Percentiles rank a stretch among this genome's conserved stretches.
Conservation (phyloP, 1,140 invertebrate genomes). For the Globodera rostochiensis region DNA sequence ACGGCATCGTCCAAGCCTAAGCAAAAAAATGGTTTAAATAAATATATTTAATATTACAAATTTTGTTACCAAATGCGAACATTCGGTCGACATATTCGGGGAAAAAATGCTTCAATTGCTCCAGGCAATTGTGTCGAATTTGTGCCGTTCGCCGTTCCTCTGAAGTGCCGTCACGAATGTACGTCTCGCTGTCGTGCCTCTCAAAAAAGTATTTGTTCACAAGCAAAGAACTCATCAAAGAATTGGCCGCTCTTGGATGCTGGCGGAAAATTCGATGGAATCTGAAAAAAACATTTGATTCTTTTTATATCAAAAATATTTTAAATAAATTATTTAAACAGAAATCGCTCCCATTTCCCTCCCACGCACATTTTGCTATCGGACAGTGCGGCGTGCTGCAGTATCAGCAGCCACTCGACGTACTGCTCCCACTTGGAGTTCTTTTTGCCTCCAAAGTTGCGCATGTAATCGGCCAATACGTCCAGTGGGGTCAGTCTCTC, state of each 20-base stretch:
- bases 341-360: not conserved
- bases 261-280: constrained; percentile 1
- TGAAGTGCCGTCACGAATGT: not conserved
- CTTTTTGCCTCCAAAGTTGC: not conserved
- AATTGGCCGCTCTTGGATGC: constrained; percentile 6
- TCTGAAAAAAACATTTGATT: not conserved
- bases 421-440: not conserved
- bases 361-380: not conserved
- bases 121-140: constrained; percentile 6
- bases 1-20: not conserved
- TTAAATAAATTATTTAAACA: no score
- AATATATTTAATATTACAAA: not conserved
- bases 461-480: not conserved
- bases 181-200: not conserved
- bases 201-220: constrained; percentile 1
- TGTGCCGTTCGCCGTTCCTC: not conserved
- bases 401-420: not conserved
- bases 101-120: constrained; percentile 2
- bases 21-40: not conserved
- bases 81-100: constrained; percentile 11
- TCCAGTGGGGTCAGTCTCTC: not conserved
- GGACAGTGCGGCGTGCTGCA: constrained; percentile 6
- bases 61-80: constrained; percentile 6
- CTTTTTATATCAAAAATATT: not conserved
- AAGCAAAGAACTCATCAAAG: not conserved